Conservation (phyloP, 2,888 invertebrate species). For the Platypus cylindrus region DNA sequence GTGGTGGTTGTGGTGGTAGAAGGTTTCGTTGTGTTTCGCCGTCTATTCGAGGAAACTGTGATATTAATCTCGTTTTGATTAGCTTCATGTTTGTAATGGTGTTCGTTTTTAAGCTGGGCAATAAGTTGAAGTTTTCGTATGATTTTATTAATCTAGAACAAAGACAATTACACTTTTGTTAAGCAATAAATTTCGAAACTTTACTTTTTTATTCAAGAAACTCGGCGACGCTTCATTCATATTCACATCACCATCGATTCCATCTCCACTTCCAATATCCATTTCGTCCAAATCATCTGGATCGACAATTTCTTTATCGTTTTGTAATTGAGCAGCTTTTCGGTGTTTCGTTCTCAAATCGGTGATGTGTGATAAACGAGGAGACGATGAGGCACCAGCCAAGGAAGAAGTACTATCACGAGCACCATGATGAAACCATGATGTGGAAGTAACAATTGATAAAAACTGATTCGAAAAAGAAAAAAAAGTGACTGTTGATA, state of each 20-base stretch:
- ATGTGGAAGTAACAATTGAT: not conserved
- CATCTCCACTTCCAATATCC: constrained; percentile 3
- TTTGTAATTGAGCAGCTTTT: constrained; percentile 9
- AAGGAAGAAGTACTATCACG: constrained; percentile 11
- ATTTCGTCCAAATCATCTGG: constrained; percentile 1
- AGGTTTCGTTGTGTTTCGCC: too few relatives aligned
- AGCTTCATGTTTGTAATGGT: constrained; percentile 8
- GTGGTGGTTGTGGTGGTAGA: too few relatives aligned
- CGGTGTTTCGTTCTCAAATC: constrained; percentile 12
- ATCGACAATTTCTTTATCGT: constrained; percentile 7
- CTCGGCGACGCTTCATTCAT: constrained; percentile 17
- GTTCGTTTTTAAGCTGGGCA: constrained; percentile 14
- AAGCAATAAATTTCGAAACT: not conserved
- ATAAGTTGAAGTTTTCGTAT: constrained; percentile 16
- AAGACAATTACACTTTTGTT: not conserved
- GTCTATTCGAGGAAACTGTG: constrained; percentile 6
- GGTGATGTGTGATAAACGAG: constrained; percentile 6
- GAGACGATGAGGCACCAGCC: constrained; percentile 6
- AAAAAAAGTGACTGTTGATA: too few relatives aligned
- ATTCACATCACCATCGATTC: not conserved
- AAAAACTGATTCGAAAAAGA: not conserved
- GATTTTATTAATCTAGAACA: constrained; percentile 15
- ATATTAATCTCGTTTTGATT: constrained; percentile 7
- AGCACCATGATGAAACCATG: constrained; percentile 9
- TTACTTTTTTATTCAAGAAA: constrained; percentile 17